Evolutionary conservation across 2,113 vertebrate genomes (phyloP), one percentile per base, ranked within the genome.

Genomic region (Elgaria multicarinata): DNA sequence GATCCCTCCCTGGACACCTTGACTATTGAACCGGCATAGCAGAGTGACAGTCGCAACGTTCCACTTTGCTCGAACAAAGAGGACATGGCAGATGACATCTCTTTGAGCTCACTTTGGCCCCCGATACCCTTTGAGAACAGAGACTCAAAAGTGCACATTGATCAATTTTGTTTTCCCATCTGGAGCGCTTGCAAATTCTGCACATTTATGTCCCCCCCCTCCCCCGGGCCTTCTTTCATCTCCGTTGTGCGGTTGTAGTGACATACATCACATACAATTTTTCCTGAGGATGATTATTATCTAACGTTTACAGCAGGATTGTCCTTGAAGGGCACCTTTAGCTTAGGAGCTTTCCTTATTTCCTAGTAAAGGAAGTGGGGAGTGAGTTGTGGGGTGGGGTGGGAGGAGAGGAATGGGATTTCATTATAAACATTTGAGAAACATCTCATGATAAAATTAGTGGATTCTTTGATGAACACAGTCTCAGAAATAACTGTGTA

Each of bases 61-160:
- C 39, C 26, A 44, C 26, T 62, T 6, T 42, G 22, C 42, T 26
- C 58, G 42, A 13, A 42, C 22, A 42, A 66, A 42, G 53, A 71
- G 62, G 62, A 69, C 33, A 67, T 9, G 10, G 4, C 7, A 22
- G 16, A 12, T 20, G 3, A 2, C 1, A 5, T 85, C 86, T 78
- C 86, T 87, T 87, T 87, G 74, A 87, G 62, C 2, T 87, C 86
- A 78, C 75, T 78, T 55, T 44, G 26, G 24, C 81, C 33, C 20
- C 77, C 46, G 31, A 58, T 74, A 53, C 55, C 44, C n/a, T 24
- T 12, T 69, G 69, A 80, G 4, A 24, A n/a, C 24, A 86, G 44
- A 79, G 66, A 62, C 64, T 46, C 22, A 75, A 76, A n/a, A 62
- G 10, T 39, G 39, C 0, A 10, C 81, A 58, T 58, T 85, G 66